These are phyloP conservation scores for Halcyon malimbica DNA, from an alignment of 2,113 vertebrate genomes.

Conservation along the genomic window DNA sequence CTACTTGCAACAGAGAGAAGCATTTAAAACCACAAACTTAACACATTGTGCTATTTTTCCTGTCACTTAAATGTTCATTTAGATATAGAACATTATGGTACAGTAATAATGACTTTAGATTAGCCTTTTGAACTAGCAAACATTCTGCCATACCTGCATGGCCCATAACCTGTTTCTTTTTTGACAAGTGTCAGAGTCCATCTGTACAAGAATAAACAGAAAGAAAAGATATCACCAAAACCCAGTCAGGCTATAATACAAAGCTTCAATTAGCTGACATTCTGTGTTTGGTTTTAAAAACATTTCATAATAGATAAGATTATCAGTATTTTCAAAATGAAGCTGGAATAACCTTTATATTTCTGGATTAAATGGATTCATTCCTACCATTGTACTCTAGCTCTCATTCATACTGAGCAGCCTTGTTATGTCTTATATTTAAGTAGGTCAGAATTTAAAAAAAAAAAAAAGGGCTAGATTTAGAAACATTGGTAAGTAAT, in stretches of 20 bases:
- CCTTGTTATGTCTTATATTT: neutral
- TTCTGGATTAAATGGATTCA: neutral
- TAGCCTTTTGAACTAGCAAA: neutral
- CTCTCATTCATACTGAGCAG: neutral
- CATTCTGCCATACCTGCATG: neutral
- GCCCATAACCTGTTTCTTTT: neutral
- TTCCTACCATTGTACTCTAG: neutral
- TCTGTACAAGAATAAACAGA: neutral
- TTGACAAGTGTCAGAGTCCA: neutral
- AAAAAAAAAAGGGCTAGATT: neutral
- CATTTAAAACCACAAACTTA: neutral
- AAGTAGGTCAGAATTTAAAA: constrained; percentile 6
- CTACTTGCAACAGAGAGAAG: neutral
- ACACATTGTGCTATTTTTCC: neutral
- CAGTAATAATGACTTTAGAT: neutral
- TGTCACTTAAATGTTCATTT: neutral
- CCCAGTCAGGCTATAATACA: neutral
- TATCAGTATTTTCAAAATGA: neutral
- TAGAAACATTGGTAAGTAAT: neutral
- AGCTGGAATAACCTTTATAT: neutral
- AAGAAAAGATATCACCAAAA: neutral
- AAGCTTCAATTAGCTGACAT: neutral
- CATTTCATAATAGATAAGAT: neutral
- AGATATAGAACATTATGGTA: neutral
- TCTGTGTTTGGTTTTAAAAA: neutral